Evolutionary conservation across 1,140 invertebrate species (phyloP).

Genomic region (Ylistrum balloti): DNA sequence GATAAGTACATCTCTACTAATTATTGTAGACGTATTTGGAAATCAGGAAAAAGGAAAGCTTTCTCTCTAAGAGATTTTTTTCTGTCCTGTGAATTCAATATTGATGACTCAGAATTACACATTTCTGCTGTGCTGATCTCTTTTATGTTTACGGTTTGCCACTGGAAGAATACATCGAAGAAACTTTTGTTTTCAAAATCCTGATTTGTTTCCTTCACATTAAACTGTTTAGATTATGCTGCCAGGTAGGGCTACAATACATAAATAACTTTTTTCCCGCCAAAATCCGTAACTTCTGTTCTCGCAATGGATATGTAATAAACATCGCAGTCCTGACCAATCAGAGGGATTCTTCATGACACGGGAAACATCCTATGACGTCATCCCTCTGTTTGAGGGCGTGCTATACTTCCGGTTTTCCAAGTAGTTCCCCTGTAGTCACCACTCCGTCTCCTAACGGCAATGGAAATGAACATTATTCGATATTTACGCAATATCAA

Average conservation of each 20-base stretch:
- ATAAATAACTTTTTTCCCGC: conserved; percentile 36
- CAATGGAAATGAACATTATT: too few relatives aligned
- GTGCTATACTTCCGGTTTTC: conserved; percentile 17
- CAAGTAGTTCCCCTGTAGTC: neutral
- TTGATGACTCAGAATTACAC: too few relatives aligned
- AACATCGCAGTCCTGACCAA: neutral
- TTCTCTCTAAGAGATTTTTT: too few relatives aligned
- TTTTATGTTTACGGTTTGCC: neutral
- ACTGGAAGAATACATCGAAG: neutral
- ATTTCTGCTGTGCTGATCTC: too few relatives aligned
- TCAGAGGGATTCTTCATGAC: neutral
- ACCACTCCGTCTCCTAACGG: neutral
- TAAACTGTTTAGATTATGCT: neutral
- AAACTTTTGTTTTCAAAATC: neutral
- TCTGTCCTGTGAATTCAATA: too few relatives aligned
- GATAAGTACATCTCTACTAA: too few relatives aligned
- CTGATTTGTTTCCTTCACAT: neutral
- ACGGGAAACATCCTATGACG: neutral
- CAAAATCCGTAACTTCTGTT: conserved; percentile 18
- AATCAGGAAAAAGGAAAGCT: too few relatives aligned
- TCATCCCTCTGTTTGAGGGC: neutral
- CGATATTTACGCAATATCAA: too few relatives aligned
- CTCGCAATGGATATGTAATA: neutral
- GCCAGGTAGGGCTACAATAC: conserved; percentile 20
- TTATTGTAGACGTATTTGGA: too few relatives aligned